phyloP scores from a whole-genome alignment of 1,140 invertebrate species.

The Lucilia cuprina region DNA sequence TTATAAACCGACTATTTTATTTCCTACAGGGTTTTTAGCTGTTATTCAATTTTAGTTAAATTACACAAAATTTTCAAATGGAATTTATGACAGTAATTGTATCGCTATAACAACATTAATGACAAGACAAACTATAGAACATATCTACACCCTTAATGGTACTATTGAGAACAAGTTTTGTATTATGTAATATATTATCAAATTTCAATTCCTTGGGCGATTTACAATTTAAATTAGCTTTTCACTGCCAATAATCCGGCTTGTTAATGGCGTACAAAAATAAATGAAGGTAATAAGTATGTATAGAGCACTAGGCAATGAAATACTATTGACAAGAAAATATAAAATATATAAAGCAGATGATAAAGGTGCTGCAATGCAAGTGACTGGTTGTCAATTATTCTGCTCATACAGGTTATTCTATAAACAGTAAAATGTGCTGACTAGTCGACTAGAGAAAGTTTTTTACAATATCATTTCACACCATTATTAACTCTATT shows the following conservation, averaged over 20 bases:
- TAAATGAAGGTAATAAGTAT: neutral
- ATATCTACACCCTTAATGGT: neutral
- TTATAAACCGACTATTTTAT: no score
- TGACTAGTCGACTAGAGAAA: no score
- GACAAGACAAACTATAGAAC: neutral
- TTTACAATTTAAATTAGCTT: slow-evolving; percentile 9
- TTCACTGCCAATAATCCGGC: neutral
- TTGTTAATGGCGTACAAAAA: neutral
- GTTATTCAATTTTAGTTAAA: neutral
- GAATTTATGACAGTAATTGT: neutral
- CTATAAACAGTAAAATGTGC: no score
- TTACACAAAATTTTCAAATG: neutral
- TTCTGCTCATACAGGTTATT: no score
- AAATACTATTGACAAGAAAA: no score
- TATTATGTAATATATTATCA: neutral
- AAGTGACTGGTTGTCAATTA: no score
- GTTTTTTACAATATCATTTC: no score
- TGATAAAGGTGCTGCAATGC: no score
- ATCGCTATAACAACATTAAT: neutral
- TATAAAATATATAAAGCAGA: no score
- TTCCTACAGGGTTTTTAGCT: no score
- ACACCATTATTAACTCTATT: no score
- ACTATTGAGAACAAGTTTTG: neutral
- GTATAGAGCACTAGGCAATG: neutral
- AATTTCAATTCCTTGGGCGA: neutral